phyloP scores from a whole-genome alignment of 2,888 invertebrate species.

The Isoperla grammatica region DNA sequence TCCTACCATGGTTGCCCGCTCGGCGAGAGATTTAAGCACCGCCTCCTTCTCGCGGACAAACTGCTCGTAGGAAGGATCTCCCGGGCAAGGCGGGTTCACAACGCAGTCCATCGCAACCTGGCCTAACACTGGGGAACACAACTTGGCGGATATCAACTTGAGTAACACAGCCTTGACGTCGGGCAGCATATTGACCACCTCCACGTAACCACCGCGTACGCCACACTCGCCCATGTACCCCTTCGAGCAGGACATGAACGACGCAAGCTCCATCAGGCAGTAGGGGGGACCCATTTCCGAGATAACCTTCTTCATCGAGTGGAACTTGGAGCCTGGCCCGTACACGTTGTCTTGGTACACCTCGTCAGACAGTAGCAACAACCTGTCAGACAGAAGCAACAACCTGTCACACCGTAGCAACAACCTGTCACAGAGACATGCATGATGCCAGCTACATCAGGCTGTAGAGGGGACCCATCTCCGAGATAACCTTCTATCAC shows the following conservation, averaged over 20 bases:
- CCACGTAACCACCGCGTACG: conserved; percentile 92
- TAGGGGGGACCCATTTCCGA: conserved; percentile 88
- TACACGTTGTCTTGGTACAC: no score
- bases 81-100: conserved; percentile 81
- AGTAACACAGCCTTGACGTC: conserved; percentile 72
- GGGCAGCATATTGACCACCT: conserved; percentile 82
- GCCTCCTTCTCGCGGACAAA: conserved; percentile 53
- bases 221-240: conserved; percentile 95
- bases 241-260: conserved; percentile 96
- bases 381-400: no score
- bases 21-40: background rate
- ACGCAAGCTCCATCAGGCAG: conserved; percentile 76
- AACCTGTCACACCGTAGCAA: no score
- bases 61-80: no score
- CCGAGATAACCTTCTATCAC: no score
- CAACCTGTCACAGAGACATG: no score
- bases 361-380: conserved; percentile 90
- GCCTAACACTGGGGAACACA: conserved; percentile 90
- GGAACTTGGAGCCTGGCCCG: no score
- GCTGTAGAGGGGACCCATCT: no score
- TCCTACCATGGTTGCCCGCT: no score
- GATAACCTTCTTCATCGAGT: conserved; percentile 93
- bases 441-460: no score
- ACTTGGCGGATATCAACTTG: conserved; percentile 89
- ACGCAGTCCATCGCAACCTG: conserved; percentile 85